phyloP scores from a whole-genome alignment of 2,797 vertebrate genomes.

The Telmatherina bonti region DNA sequence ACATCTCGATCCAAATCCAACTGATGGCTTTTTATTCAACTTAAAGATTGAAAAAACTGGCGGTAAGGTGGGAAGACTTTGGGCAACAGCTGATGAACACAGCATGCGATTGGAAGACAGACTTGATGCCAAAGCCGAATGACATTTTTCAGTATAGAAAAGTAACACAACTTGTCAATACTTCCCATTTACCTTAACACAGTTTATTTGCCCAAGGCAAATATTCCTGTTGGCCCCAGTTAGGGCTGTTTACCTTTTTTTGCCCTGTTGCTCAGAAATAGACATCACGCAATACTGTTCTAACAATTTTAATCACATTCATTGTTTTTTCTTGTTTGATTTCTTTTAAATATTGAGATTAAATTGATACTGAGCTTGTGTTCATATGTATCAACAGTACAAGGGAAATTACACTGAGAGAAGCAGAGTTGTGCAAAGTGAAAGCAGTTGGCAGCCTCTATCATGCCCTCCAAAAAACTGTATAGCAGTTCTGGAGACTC shows the following conservation, averaged over 20 bases:
- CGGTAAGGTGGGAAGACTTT: neutral
- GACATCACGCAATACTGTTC: too few relatives aligned
- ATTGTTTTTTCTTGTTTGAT: neutral
- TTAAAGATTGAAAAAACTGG: neutral
- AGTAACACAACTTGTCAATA: neutral
- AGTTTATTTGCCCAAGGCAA: neutral
- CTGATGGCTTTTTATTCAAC: neutral
- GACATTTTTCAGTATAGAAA: neutral
- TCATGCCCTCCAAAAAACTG: slow-evolving; percentile 40
- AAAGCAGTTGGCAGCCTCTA: slow-evolving; percentile 37
- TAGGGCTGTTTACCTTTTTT: neutral
- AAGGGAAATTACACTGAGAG: slow-evolving; percentile 7
- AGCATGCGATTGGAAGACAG: neutral
- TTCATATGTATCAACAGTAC: neutral
- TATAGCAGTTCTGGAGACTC: slow-evolving; percentile 50
- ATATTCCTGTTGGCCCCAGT: neutral
- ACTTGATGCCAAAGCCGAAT: neutral
- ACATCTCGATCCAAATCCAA: neutral
- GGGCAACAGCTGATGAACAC: neutral
- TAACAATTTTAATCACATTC: too few relatives aligned
- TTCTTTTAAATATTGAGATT: neutral
- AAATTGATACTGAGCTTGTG: neutral
- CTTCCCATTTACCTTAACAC: neutral
- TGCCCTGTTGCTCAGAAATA: neutral
- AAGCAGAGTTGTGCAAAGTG: slow-evolving; percentile 9